Base-by-base conservation (phyloP, 2,113 vertebrate species). In the Pelusios castaneus region DNA sequence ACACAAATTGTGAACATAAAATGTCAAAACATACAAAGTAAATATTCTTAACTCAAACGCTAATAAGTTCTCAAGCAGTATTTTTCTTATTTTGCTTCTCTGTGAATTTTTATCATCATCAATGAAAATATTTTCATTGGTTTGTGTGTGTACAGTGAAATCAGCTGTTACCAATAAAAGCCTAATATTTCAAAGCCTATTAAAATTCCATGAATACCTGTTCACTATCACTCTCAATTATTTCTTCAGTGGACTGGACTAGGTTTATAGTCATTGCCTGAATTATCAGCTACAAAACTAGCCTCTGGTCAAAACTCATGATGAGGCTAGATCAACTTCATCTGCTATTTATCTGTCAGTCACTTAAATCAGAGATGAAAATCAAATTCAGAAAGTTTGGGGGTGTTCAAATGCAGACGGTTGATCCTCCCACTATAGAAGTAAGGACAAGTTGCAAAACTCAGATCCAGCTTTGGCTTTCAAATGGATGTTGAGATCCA, bases 401-500 rank as follows among this genome's bases (percentile, higher is more conserved):
- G 1, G n/a, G 38, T 31, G 2, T 45, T 77, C 77, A 73, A 47
- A 63, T 43, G 14, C 27, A 56, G 81, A 75, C 84, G 41, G 31
- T 79, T 54, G 8, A 22, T 43, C 67, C 73, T 86, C 45, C 60
- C 38, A 9, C 29, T 67, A 51, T 2, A 34, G 25, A 83, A 70
- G 38, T 52, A 89, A 73, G 34, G 51, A 5, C 45, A 45, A 43
- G 54, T 6, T 49, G 52, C 25, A 79, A 79, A 75, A 29, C 47
- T 22, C 5, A 38, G 16, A 31, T 80, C 16, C 55, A 12, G 12
- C 51, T 76, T 55, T 55, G 38, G 54, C n/a, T 83, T 49, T 82
- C 0, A 1, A 47, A 76, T 8, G 34, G 8, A 67, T 67, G 34
- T 16, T 31, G 60, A n/a, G 0, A 0, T 29, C 29, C 55, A 70